Evolutionary conservation across 2,888 invertebrate species (phyloP).

Genomic region (Smittia aterrima): DNA sequence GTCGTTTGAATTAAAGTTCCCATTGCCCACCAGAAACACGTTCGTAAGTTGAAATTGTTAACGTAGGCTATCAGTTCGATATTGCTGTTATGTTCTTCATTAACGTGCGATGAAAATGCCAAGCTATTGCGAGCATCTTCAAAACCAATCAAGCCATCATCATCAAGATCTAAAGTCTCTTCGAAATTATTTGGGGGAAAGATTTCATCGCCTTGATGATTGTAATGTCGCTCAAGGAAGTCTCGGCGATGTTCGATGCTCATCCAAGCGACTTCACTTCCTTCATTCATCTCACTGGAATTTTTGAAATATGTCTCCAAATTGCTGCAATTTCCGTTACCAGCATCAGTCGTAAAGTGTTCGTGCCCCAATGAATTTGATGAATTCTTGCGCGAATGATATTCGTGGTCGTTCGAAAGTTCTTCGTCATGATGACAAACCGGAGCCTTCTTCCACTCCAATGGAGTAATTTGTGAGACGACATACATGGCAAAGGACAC

Average conservation of each 20-base stretch:
- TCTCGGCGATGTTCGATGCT: constrained; percentile 40
- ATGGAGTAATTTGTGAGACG: constrained; percentile 79
- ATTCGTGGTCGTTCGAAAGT: constrained; percentile 3
- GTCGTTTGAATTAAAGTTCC: constrained; percentile 94
- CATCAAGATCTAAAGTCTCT: constrained; percentile 33
- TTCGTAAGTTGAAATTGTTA: constrained; percentile 80
- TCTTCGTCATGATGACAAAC: constrained; percentile 24
- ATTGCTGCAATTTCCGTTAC: constrained; percentile 35
- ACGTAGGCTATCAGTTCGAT: constrained; percentile 55
- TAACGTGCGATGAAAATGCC: not conserved
- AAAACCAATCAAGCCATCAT: constrained; percentile 36
- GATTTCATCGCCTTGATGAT: constrained; percentile 6
- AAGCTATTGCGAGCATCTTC: not conserved
- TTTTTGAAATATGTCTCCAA: constrained; percentile 44
- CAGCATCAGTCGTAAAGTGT: not conserved
- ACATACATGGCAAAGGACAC: constrained; percentile 80
- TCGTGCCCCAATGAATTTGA: constrained; percentile 20
- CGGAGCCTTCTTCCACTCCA: constrained; percentile 69
- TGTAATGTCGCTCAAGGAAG: constrained; percentile 17
- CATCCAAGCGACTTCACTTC: constrained; percentile 41
- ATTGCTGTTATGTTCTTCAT: constrained; percentile 32
- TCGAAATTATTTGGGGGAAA: constrained; percentile 1
- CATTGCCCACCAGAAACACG: constrained; percentile 96
- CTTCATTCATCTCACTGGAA: constrained; percentile 44
- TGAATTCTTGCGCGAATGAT: constrained; percentile 21